Evolutionary conservation across 2,113 vertebrate species (phyloP), one percentile per base, ranked within the genome.

Genomic region (Verasper variegatus): DNA sequence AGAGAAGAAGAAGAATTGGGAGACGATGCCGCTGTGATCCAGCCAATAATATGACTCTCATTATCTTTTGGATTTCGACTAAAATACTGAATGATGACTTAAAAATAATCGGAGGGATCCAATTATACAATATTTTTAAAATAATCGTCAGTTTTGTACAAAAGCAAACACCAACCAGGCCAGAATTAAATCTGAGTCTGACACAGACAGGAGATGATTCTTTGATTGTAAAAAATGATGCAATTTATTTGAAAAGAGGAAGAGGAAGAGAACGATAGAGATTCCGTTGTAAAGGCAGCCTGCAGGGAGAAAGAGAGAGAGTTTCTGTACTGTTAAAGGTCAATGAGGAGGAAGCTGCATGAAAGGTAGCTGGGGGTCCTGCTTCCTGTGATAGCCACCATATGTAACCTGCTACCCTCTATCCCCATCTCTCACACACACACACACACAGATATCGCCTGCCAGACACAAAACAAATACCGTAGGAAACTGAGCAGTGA

Each of bases 351-450:
- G 72, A 71, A 74, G 62, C 66, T 52, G 71, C 35, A 26, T 61
- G 61, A 59, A 63, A 62, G 68, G 45, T 64, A 37, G 78, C 83
- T 73, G 71, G 47, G 63, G 68, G 82, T 84, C 74, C 56, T 67
- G 75, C 67, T 71, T 74, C 62, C 60, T 76, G 74, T 88, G 83
- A 91, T 74, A 72, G 73, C 52, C 70, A 64, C 80, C 91, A 88
- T 89, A 87, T 92, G 91, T 63, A 82, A 86, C 71, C 77, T 71
- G 80, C 60, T 79, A 84, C 61, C 81, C 79, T 84, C 76, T 72
- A 35, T 79, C 42, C 56, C 47, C 60, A 68, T 74, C 80, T 37
- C 58, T 61, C 27, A 47, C 45, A 45, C 51, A 47, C 58, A 59
- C 17, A 59, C 73, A 47, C 60, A 67, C 24, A 59, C 73, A 52